A percentile compares a stretch with the other conserved stretches of the same genome.
phyloP scores from a whole-genome alignment of 2,888 invertebrate species.

The Sarcophaga subvicina region DNA sequence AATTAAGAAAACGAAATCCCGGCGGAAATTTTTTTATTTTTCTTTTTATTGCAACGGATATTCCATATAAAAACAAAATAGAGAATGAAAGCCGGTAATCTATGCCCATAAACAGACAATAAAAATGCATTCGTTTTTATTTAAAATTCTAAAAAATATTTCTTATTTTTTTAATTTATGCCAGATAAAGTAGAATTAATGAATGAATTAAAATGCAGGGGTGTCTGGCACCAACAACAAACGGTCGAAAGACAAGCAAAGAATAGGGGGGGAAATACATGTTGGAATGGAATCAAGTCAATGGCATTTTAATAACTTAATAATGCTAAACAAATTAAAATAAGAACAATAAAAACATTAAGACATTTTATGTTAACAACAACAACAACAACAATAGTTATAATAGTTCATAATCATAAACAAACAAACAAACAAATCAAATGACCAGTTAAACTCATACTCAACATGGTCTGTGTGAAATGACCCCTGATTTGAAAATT shows the following conservation, averaged over 20 bases:
- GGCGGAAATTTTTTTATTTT: too few species aligned
- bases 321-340: conserved; percentile 24
- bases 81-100: too few species aligned
- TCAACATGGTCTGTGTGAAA: background rate
- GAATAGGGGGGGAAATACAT: background rate
- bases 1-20: too few species aligned
- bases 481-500: conserved; percentile 45
- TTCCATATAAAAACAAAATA: too few species aligned
- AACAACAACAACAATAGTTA: conserved; percentile 17
- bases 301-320: conserved; percentile 64
- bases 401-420: background rate
- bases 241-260: background rate
- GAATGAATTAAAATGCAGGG: too few species aligned
- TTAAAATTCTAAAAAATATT: too few species aligned
- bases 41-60: too few species aligned
- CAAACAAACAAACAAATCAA: background rate
- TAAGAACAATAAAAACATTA: conserved; percentile 24
- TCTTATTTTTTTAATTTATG: too few species aligned
- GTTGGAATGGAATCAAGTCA: conserved; percentile 44
- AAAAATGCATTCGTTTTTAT: too few species aligned
- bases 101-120: too few species aligned
- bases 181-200: too few species aligned
- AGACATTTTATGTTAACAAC: conserved; percentile 15
- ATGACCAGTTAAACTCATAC: conserved; percentile 2
- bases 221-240: too few species aligned